Conservation (phyloP, 2,113 vertebrate species). For the Crotalus helleri region DNA sequence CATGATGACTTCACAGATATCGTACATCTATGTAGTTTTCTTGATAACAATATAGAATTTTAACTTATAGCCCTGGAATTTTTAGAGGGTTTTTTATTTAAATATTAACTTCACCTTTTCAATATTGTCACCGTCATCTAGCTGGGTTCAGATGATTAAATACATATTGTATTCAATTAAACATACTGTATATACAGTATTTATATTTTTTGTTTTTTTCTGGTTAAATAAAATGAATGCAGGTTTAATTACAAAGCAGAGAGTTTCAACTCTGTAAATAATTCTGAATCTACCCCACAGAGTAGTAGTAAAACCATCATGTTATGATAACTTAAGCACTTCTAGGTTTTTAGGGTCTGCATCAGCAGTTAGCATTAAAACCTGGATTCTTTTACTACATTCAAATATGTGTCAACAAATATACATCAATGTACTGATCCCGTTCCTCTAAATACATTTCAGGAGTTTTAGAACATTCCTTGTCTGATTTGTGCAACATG, state of each 20-base stretch:
- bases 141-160: background rate
- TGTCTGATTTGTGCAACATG: background rate
- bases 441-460: background rate
- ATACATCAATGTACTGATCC: background rate
- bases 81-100: background rate
- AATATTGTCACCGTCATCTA: background rate
- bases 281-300: background rate
- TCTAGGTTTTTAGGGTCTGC: background rate
- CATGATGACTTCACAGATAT: background rate
- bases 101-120: background rate
- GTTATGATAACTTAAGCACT: background rate
- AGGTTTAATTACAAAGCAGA: background rate
- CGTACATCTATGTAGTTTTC: background rate
- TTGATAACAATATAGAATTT: background rate
- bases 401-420: background rate
- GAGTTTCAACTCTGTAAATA: background rate
- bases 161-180: background rate
- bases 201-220: background rate
- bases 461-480: too few relatives aligned
- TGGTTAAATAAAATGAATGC: background rate
- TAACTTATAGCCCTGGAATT: background rate
- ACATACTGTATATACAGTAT: background rate
- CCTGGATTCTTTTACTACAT: background rate
- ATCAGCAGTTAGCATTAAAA: background rate
- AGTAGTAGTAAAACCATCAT: background rate